A percentile compares a stretch with the other conserved stretches of the same genome.
These are phyloP conservation scores for Drosophila obscura DNA, from an alignment of 1,140 invertebrate species.

Conservation along the genomic window DNA sequence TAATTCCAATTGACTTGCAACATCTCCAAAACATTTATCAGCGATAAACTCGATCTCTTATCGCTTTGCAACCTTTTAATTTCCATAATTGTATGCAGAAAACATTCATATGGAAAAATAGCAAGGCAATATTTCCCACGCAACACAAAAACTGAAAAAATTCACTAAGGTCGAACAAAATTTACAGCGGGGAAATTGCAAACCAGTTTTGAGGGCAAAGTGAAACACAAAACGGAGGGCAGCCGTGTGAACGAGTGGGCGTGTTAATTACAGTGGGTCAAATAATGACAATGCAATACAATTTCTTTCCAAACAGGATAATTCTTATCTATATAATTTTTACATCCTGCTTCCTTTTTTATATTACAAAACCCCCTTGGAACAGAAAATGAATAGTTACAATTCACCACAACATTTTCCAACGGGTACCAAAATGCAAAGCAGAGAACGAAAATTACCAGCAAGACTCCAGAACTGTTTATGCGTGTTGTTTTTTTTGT, in stretches of 20 bases:
- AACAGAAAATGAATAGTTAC: no score
- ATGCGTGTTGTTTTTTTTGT: neutral
- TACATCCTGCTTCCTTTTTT: neutral
- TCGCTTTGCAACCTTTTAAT: conserved; percentile 11
- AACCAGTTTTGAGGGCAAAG: conserved; percentile 49
- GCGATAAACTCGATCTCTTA: conserved; percentile 22
- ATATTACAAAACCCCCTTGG: neutral
- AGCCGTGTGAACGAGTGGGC: conserved; percentile 50
- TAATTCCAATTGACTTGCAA: neutral
- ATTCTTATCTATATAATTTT: neutral
- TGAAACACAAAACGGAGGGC: conserved; percentile 27
- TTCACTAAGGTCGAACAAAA: conserved; percentile 32
- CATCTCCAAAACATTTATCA: conserved; percentile 26
- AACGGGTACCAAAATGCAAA: no score
- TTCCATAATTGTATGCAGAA: no score
- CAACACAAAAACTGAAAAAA: conserved; percentile 4
- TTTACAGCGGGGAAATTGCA: conserved; percentile 61
- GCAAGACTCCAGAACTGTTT: conserved; percentile 20
- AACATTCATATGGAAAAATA: no score
- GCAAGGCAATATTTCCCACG: no score
- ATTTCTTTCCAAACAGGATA: neutral
- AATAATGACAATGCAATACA: conserved; percentile 6
- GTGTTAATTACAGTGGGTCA: conserved; percentile 48
- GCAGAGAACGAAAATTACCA: conserved; percentile 20
- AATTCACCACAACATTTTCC: no score